Evolutionary conservation across 2,797 vertebrate genomes (phyloP), one percentile per base, ranked within the genome.

Genomic region (Arvicola amphibius): DNA sequence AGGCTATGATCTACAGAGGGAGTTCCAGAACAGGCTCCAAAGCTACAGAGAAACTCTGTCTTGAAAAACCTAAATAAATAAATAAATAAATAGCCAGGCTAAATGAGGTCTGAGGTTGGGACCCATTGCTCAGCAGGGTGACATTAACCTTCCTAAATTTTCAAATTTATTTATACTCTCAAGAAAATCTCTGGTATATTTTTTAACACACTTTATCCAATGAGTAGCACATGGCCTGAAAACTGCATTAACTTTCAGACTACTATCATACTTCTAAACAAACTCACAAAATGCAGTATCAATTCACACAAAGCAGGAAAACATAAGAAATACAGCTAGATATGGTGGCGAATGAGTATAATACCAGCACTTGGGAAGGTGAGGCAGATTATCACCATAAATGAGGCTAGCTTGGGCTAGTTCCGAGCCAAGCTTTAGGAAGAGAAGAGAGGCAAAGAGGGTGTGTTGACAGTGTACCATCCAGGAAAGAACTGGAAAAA

Each of bases 81-180:
- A 27, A 9, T 59, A 59, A 25, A 19, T 56, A 56, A 21, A n/a
- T 69, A 91, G 90, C 3, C 37, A 95, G 51, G 91, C 48, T 94
- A 97, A 40, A 79, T 92, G 40, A 84, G 56, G 73, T 71, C 56
- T 94, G 83, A 88, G 43, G 56, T n/a, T 88, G 59, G 43, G 59
- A 76, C 6, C 32, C 88, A 87, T 29, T 80, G 92, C 29, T 48
- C n/a, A 83, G 73, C 0, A 53, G 51, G 29, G 12, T 84, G 77
- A 27, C 78, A 91, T 85, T 77, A 94, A 71, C 7, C 43, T 65
- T 19, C 90, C 43, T 88, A 95, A 95, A 94, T 67, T 83, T 96
- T 89, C 67, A 95, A 80, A 63, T 89, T 53, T 95, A 94, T 86
- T 94, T 90, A 92, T 40, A 91, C 76, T 90, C 21, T 81, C 59